Conservation (phyloP, 2,888 invertebrate species). For the Stenolophus ochropezus region DNA sequence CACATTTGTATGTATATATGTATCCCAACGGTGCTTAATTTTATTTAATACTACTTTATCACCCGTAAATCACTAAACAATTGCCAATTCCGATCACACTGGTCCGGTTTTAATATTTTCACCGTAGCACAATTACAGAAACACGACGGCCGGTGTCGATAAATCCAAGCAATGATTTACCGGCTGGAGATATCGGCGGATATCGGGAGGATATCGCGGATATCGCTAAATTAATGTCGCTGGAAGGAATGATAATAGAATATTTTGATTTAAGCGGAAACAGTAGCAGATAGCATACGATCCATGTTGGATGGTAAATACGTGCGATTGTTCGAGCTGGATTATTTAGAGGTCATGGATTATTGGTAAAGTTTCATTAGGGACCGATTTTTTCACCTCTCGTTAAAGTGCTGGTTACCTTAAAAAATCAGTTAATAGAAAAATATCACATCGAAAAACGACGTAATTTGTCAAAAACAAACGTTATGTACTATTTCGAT, state of each 20-base stretch:
- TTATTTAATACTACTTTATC: background rate
- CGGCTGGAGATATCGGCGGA: slow-evolving; percentile 27
- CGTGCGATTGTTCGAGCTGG: no score
- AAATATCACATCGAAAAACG: no score
- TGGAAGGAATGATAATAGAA: slow-evolving; percentile 52
- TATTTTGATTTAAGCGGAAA: slow-evolving; percentile 47
- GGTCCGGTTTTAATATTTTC: slow-evolving; percentile 20
- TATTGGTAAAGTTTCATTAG: no score
- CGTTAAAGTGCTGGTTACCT: no score
- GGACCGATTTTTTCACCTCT: no score
- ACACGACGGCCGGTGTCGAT: slow-evolving; percentile 7
- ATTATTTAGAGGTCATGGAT: no score
- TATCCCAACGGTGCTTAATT: background rate
- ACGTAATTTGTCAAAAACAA: no score
- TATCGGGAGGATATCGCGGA: slow-evolving; percentile 41
- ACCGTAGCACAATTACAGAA: slow-evolving; percentile 20
- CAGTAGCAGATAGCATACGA: background rate
- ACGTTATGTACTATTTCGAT: no score
- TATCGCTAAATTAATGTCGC: slow-evolving; percentile 49
- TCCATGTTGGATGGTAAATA: no score
- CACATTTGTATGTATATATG: background rate
- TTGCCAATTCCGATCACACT: background rate
- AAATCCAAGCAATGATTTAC: slow-evolving; percentile 42
- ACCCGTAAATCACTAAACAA: background rate
- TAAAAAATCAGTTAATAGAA: no score